Percentiles rank a stretch among this genome's conserved stretches.
Conservation (phyloP, 2,888 invertebrate genomes). For the Andrena chrysosceles region DNA sequence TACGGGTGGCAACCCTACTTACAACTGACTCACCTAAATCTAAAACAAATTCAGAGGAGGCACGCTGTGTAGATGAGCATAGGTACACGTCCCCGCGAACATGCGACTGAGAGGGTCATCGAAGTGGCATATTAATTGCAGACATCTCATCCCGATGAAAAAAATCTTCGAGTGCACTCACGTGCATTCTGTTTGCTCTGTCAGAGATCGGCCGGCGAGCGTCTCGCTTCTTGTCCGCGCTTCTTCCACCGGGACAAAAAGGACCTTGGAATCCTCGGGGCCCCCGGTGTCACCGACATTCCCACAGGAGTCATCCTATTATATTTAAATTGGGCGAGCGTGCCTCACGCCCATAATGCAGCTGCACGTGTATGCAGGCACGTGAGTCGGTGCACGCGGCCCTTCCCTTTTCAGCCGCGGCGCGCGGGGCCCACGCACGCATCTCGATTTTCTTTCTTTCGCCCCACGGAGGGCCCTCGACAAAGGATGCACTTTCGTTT, state of each 20-base stretch:
- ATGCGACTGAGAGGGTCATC: constrained; percentile 43
- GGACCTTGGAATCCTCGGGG: constrained; percentile 70
- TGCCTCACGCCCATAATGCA: constrained; percentile 43
- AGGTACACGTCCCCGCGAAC: constrained; percentile 40
- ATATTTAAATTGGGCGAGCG: constrained; percentile 76
- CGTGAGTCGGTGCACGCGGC: constrained; percentile 19
- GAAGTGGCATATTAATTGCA: constrained; percentile 66
- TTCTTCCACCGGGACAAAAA: constrained; percentile 58
- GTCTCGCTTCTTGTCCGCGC: constrained; percentile 17
- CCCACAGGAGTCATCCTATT: constrained; percentile 76
- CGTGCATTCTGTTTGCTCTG: constrained; percentile 53
- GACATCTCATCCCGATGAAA: constrained; percentile 56
- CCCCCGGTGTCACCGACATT: constrained; percentile 70
- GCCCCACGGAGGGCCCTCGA: constrained; percentile 4
- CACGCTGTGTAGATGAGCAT: neutral
- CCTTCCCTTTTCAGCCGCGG: neutral
- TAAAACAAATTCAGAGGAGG: neutral
- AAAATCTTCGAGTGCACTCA: constrained; percentile 55
- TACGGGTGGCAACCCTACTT: too few species aligned
- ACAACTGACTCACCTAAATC: too few species aligned
- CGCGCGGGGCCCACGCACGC: constrained; percentile 15
- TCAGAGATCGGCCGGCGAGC: constrained; percentile 16
- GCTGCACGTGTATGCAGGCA: constrained; percentile 20
- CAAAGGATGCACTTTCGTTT: constrained; percentile 52
- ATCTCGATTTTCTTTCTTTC: constrained; percentile 22